Evolutionary conservation across 2,888 invertebrate genomes (phyloP).

Genomic region (Eristalis pertinax): DNA sequence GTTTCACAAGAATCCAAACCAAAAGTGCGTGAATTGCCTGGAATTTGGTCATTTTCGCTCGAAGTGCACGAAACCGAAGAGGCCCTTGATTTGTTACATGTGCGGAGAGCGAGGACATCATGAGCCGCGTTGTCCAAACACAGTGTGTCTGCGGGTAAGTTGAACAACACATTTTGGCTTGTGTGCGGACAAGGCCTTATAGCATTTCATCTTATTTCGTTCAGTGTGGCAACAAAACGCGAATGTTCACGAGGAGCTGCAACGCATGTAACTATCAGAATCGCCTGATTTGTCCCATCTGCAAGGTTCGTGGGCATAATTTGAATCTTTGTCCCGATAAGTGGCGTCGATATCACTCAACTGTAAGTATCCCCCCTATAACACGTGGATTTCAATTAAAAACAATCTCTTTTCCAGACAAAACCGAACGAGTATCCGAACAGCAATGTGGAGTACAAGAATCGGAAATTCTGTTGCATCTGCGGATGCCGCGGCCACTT

Average conservation of each 20-base stretch:
- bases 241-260: conserved; percentile 84
- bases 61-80: conserved; percentile 83
- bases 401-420: conserved; percentile 79
- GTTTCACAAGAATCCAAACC: conserved; percentile 74
- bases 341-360: conserved; percentile 89
- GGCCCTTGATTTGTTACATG: conserved; percentile 85
- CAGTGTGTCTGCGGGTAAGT: conserved; percentile 87
- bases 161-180: conserved; percentile 45
- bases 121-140: conserved; percentile 86
- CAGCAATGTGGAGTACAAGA: conserved; percentile 75
- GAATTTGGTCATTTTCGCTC: conserved; percentile 85
- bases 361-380: conserved; percentile 82
- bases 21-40: conserved; percentile 85
- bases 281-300: conserved; percentile 83
- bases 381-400: not conserved
- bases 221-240: conserved; percentile 86
- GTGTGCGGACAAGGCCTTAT: no score
- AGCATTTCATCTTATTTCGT: conserved; percentile 74
- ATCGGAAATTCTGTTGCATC: conserved; percentile 83
- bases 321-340: conserved; percentile 86
- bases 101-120: conserved; percentile 86
- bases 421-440: conserved; percentile 80
- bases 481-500: conserved; percentile 84
- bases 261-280: conserved; percentile 83
- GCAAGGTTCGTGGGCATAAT: conserved; percentile 85